Percentiles rank a stretch among this genome's conserved stretches.
These are phyloP conservation scores for Etheostoma spectabile DNA, from an alignment of 2,113 vertebrate genomes.

Conservation along the genomic window DNA sequence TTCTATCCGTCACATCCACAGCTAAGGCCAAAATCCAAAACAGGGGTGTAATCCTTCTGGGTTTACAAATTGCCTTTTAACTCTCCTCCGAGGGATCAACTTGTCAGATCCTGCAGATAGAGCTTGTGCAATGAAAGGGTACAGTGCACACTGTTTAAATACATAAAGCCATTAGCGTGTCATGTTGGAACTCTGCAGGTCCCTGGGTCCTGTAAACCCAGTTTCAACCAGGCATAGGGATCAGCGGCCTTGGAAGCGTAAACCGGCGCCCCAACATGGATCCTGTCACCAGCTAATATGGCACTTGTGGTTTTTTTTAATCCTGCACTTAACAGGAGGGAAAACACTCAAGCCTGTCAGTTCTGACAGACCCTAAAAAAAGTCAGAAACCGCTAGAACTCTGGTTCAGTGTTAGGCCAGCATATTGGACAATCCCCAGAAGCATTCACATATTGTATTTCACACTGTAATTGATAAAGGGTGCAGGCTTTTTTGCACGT, in stretches of 20 bases:
- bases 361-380: constrained; percentile 28
- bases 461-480: constrained; percentile 50
- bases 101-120: constrained; percentile 75
- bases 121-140: constrained; percentile 53
- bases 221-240: constrained; percentile 32
- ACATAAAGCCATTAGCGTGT: constrained; percentile 68
- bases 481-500: constrained; percentile 3
- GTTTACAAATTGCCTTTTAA: constrained; percentile 72
- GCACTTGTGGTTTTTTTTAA: constrained; percentile 57
- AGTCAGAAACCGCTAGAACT: constrained; percentile 17
- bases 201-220: constrained; percentile 59
- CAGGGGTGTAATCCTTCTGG: constrained; percentile 59
- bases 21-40: constrained; percentile 49
- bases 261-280: constrained; percentile 54
- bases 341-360: constrained; percentile 56
- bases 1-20: constrained; percentile 55
- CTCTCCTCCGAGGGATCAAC: constrained; percentile 69
- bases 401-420: constrained; percentile 42
- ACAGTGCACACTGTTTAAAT: constrained; percentile 62
- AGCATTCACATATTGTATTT: constrained; percentile 55
- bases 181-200: constrained; percentile 50
- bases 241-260: constrained; percentile 50
- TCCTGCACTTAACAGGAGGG: constrained; percentile 54
- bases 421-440: constrained; percentile 34
- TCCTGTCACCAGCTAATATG: constrained; percentile 75